These are phyloP conservation scores for Sphecodes monilicornis DNA, from an alignment of 2,888 invertebrate species.

Conservation along the genomic window DNA sequence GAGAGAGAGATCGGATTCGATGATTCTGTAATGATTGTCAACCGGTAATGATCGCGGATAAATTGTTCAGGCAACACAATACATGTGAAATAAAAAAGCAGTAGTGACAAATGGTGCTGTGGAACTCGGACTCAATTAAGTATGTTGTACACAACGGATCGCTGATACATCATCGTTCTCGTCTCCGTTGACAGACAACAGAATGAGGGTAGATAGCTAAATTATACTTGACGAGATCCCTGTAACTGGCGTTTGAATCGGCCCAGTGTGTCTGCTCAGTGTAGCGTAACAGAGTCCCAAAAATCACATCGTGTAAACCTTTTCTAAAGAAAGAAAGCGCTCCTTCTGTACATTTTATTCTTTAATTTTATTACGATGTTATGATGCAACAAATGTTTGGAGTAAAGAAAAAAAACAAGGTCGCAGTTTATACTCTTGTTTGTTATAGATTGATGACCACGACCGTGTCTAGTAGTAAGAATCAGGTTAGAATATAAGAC, in stretches of 20 bases:
- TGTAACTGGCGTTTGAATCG: slow-evolving; percentile 57
- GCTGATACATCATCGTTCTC: slow-evolving; percentile 16
- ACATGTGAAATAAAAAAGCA: slow-evolving; percentile 48
- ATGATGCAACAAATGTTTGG: slow-evolving; percentile 64
- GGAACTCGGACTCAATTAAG: slow-evolving; percentile 61
- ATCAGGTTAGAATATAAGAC: slow-evolving; percentile 66
- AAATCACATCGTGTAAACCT: slow-evolving; percentile 69
- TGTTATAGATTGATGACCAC: slow-evolving; percentile 72
- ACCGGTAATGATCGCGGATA: not conserved
- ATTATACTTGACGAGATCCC: slow-evolving; percentile 50
- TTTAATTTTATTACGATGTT: slow-evolving; percentile 80
- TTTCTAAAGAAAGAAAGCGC: slow-evolving; percentile 75
- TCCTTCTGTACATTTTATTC: slow-evolving; percentile 83
- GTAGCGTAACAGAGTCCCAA: slow-evolving; percentile 80
- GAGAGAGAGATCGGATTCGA: slow-evolving; percentile 7
- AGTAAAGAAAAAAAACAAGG: slow-evolving; percentile 58
- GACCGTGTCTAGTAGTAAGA: slow-evolving; percentile 69
- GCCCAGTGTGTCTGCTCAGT: slow-evolving; percentile 78
- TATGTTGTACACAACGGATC: slow-evolving; percentile 21
- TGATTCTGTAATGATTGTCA: slow-evolving; percentile 14
- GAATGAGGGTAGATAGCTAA: slow-evolving; percentile 39
- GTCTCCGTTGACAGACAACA: slow-evolving; percentile 35
- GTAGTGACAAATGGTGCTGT: slow-evolving; percentile 65
- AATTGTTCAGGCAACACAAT: slow-evolving; percentile 23
- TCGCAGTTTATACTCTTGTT: slow-evolving; percentile 72